Conservation (phyloP, 2,113 vertebrate genomes). For the Ctenomys sociabilis region DNA sequence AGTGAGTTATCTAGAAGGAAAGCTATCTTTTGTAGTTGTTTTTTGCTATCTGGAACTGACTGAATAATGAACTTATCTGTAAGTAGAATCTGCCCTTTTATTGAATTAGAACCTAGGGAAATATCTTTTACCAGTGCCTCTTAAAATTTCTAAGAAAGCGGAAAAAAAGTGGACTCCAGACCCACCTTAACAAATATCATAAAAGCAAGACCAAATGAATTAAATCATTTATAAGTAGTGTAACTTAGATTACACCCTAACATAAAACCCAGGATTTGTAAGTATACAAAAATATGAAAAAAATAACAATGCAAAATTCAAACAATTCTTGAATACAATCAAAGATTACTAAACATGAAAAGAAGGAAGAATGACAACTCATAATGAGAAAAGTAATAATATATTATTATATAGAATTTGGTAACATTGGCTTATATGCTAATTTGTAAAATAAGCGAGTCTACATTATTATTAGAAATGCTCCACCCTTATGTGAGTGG, state of each 20-base stretch:
- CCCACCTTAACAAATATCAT: neutral
- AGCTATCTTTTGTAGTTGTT: too few species aligned
- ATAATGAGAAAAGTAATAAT: neutral
- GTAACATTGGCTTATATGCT: neutral
- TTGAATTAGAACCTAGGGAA: too few species aligned
- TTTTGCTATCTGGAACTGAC: too few species aligned
- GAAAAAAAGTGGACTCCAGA: neutral
- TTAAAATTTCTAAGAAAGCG: too few species aligned
- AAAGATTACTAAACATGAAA: neutral
- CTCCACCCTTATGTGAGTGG: neutral
- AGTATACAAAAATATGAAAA: neutral
- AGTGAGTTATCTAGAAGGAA: too few species aligned
- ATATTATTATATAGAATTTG: neutral
- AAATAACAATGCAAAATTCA: neutral
- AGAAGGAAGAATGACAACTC: neutral
- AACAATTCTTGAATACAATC: neutral
- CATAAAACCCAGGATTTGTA: constrained; percentile 4
- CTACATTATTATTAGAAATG: neutral
- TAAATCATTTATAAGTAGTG: neutral
- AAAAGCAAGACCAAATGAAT: neutral
- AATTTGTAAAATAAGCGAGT: neutral
- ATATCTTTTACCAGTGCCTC: too few species aligned
- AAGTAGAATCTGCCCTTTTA: too few species aligned
- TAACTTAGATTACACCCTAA: neutral
- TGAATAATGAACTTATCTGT: too few species aligned